phyloP scores from a whole-genome alignment of 2,113 vertebrate genomes.

The Nothobranchius kuhntae region DNA sequence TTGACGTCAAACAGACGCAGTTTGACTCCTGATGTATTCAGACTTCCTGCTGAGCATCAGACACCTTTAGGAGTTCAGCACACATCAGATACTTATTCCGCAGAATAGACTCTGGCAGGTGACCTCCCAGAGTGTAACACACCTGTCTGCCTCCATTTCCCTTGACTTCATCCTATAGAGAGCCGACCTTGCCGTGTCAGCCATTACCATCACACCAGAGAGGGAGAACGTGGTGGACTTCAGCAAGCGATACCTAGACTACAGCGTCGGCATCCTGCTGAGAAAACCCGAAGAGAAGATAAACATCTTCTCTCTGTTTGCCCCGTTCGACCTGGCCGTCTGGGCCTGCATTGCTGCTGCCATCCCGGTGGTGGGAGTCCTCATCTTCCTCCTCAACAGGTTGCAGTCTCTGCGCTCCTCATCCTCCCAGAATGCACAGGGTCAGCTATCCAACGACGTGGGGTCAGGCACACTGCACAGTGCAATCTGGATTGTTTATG shows the following conservation, averaged over 20 bases:
- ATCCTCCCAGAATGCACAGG: slow-evolving; percentile 71
- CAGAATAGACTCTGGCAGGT: neutral
- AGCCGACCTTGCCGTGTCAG: slow-evolving; percentile 93
- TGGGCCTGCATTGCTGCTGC: slow-evolving; percentile 97
- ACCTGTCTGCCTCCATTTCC: rapidly evolving
- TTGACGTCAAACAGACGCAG: neutral
- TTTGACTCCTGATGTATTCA: neutral
- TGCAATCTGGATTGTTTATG: slow-evolving; percentile 97
- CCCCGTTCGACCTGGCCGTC: slow-evolving; percentile 93
- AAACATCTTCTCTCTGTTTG: slow-evolving; percentile 97
- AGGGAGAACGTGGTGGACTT: slow-evolving; percentile 96
- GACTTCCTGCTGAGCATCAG: neutral
- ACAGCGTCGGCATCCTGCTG: slow-evolving; percentile 94
- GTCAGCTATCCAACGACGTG: slow-evolving; percentile 63
- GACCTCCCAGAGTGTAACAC: neutral
- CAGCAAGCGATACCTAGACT: slow-evolving; percentile 98
- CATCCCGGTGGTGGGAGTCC: slow-evolving; percentile 90
- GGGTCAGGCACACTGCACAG: slow-evolving; percentile 88
- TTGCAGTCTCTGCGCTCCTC: slow-evolving; percentile 86
- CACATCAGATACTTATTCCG: neutral
- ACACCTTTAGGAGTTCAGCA: neutral
- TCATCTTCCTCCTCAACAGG: slow-evolving; percentile 94
- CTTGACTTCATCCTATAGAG: slow-evolving; percentile 72
- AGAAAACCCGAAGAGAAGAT: slow-evolving; percentile 94
- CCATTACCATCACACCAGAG: slow-evolving; percentile 96